Evolutionary conservation across 92 coral and sea anemone species (phyloP), one percentile per base, ranked within the genome.

Genomic region (Muricea muricata): DNA sequence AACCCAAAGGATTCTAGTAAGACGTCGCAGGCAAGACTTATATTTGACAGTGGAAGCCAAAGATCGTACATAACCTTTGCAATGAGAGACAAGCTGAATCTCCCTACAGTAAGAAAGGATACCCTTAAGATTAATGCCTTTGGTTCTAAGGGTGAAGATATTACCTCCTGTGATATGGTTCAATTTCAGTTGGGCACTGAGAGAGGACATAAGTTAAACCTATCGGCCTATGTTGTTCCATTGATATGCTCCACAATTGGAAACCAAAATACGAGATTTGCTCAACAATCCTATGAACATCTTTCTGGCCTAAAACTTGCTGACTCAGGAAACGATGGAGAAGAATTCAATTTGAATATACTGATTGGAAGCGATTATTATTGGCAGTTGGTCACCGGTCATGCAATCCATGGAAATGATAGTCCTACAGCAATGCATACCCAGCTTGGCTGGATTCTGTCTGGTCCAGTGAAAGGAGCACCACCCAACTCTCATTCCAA

Each of bases 31-130:
- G 72, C 72, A 7, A 65, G 72, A 31, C 72, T 65, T 14, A 3
- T 65, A 65, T 65, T 65, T 65, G 31, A 65, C 72, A 65, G 30
- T 65, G 72, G 72, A 65, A 65, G 72, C 37, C 7, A 65, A 65
- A 65, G 72, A 65, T 65, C 72, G 7, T 65, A 65, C 35, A 65
- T 65, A 23, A 65, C 72, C 29, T n/a, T 37, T 17, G 3, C 18
- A 65, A 20, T 65, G 18, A 23, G 31, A 65, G 72, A 29, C 7
- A 65, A 31, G 72, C 72, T 20, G 72, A 30, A 13, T 25, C 65
- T 56, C 65, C 6, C 4, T 6, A 11, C 28, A 30, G 12, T 65
- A 65, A 65, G 72, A 31, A 65, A 37, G 28, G 72, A 65, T 31
- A 29, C 72, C 28, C 30, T 65, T 10, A 65, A 20, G 72, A 65